Conservation (phyloP, 2,113 vertebrate genomes). For the Lonchura striata region DNA sequence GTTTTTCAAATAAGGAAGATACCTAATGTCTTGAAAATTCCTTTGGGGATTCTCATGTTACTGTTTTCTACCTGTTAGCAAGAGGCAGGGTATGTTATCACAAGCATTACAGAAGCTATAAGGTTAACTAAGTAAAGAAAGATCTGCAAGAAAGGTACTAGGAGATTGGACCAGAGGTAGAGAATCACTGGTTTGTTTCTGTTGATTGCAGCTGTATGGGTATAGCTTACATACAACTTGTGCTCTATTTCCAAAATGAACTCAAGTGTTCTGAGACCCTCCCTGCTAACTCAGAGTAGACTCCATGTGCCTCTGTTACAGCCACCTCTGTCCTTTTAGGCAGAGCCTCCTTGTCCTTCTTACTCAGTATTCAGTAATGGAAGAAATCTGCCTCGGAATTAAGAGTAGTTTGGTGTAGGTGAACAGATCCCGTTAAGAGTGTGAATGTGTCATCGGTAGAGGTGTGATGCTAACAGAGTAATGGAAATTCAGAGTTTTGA, state of each 20-base stretch:
- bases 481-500: background rate
- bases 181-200: background rate
- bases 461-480: background rate
- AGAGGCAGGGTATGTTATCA: background rate
- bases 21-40: background rate
- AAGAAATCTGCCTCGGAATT: background rate
- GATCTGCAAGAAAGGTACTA: background rate
- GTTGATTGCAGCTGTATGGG: background rate
- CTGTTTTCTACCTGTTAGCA: rapidly evolving
- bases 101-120: background rate
- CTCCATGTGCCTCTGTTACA: background rate
- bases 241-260: background rate
- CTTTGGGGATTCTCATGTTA: background rate
- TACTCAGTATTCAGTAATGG: background rate
- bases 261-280: background rate
- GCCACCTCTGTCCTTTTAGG: background rate
- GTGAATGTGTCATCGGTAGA: rapidly evolving
- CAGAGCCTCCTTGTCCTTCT: background rate
- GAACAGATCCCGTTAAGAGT: background rate
- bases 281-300: background rate
- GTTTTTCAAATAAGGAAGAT: background rate
- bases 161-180: background rate
- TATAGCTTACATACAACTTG: background rate
- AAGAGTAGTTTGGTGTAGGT: background rate
- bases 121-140: background rate